Evolutionary conservation across 2,888 invertebrate genomes (phyloP), one percentile per base, ranked within the genome.

Genomic region (Coremacera marginata): DNA sequence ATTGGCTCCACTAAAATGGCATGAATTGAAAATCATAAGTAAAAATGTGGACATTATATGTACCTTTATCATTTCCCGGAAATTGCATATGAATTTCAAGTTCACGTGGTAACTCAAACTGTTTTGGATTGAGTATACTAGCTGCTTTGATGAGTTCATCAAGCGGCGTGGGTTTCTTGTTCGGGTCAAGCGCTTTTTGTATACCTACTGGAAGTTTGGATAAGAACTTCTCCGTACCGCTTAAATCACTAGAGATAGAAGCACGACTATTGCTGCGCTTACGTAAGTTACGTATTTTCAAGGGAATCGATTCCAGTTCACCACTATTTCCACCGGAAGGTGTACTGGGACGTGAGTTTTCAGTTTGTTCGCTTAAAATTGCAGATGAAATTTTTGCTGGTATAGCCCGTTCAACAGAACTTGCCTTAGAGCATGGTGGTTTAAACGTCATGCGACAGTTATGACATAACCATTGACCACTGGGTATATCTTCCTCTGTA

Each of bases 401-500:
- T 2, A 80, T 76, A 57, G 62, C 90, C 83, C 87, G 91, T 89
- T 78, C 91, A 84, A 72, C 87, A 88, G 83, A 90, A 90, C 76
- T 90, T 81, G 79, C 91, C 11, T n/a, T n/a, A 91, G 78, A 90
- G 31, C 83, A 80, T 3, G 84, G 78, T 4, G 88, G 83, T 75
- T 88, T 88, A 55, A 86, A 82, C 1, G 85, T 86, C 89, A 89
- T 89, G 14, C 88, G 91, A 87, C 98, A 98, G 82, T 94, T 93
- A 83, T 95, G 95, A 85, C 98, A 98, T 80, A 96, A 89, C 97
- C 98, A 98, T 88, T 96, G 94, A 0, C 98, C 97, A 68, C 92
- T 91, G 0, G 98, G 98, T 82, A 98, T 95, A 86, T 97, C 96
- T 81, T 94, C 93, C 85, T 95, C 95, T 78, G 95, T 95, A 75